Conservation (phyloP, 1,140 invertebrate species). For the Meloidogyne floridensis region DNA sequence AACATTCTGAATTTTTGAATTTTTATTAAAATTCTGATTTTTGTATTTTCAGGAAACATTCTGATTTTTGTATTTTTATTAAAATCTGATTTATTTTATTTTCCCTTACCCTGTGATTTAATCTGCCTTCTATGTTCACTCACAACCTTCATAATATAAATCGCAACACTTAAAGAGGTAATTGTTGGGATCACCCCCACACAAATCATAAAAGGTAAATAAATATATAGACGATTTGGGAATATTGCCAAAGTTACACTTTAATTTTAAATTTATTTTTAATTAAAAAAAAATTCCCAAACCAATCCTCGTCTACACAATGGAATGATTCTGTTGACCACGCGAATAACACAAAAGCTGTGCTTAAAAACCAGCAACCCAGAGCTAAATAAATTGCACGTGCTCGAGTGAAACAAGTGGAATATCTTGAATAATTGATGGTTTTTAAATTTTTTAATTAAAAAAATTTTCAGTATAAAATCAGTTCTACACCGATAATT, state of each 20-base stretch:
- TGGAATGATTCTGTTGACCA: constrained; percentile 55
- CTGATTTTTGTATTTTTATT: not conserved
- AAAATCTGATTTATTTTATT: not conserved
- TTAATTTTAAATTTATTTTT: constrained; percentile 5
- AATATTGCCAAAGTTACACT: constrained; percentile 52
- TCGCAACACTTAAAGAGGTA: constrained; percentile 55
- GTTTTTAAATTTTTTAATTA: too few species aligned
- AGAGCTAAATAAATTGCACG: constrained; percentile 30
- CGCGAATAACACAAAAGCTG: constrained; percentile 50
- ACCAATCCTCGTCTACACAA: constrained; percentile 52
- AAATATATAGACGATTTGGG: constrained; percentile 50
- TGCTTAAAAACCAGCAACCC: constrained; percentile 37
- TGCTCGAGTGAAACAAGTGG: constrained; percentile 42
- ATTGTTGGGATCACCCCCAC: constrained; percentile 56
- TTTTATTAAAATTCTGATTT: not conserved
- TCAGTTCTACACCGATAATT: too few species aligned
- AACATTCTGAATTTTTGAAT: not conserved
- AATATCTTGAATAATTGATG: constrained; percentile 35
- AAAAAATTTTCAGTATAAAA: too few species aligned
- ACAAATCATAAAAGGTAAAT: constrained; percentile 51
- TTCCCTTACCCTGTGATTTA: constrained; percentile 40
- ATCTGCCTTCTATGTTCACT: constrained; percentile 49
- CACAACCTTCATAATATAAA: constrained; percentile 55
- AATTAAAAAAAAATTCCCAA: not conserved
- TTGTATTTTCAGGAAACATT: too few species aligned